A percentile compares a stretch with the other conserved stretches of the same genome.
phyloP scores from a whole-genome alignment of 1,140 invertebrate species.

The Eriosoma lanigerum region DNA sequence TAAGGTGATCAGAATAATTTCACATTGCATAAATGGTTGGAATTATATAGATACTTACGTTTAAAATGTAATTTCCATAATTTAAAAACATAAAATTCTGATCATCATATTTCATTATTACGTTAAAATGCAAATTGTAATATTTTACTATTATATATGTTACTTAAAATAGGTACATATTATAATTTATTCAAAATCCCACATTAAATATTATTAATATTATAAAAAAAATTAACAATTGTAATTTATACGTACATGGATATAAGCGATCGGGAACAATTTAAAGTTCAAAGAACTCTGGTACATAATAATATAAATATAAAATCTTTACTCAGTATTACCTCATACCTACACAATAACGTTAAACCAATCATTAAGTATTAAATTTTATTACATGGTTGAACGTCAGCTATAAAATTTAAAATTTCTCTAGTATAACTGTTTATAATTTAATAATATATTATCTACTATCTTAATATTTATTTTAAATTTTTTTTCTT shows the following conservation, averaged over 20 bases:
- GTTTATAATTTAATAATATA: no score
- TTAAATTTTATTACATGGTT: neutral
- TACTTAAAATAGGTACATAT: neutral
- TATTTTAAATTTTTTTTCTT: neutral
- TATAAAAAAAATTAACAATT: neutral
- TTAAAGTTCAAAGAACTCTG: conserved; percentile 1
- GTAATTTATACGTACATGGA: neutral
- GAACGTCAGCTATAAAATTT: neutral
- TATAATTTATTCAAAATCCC: neutral
- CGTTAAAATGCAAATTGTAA: neutral
- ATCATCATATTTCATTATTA: no score
- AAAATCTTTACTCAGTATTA: conserved; percentile 7
- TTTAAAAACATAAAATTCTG: no score
- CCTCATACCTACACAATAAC: neutral
- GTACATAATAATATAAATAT: neutral
- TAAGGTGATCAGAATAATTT: no score
- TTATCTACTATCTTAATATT: no score
- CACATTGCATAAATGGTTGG: no score
- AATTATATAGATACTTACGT: no score
- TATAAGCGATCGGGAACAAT: neutral
- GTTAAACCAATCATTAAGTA: neutral
- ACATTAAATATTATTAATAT: neutral
- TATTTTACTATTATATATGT: neutral
- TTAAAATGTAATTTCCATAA: no score
- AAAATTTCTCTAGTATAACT: neutral